A percentile compares a stretch with the other conserved stretches of the same genome.
Evolutionary conservation across 2,888 invertebrate genomes (phyloP).

Genomic region (Shargacucullia verbasci): DNA sequence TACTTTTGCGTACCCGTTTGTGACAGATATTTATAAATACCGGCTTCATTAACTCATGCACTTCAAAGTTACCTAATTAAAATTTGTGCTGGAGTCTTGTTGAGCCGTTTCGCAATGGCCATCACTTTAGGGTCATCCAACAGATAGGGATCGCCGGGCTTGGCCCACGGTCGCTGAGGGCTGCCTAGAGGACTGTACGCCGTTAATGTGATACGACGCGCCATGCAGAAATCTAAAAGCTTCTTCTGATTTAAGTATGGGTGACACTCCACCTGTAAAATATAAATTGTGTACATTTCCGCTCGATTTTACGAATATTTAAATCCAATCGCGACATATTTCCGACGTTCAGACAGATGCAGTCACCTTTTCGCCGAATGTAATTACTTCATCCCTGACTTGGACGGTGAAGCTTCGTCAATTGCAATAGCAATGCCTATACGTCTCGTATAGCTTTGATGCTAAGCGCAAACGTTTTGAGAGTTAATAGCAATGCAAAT

Average conservation of each 20-base stretch:
- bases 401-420: too few species aligned
- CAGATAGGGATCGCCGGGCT: slow-evolving; percentile 87
- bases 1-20: too few species aligned
- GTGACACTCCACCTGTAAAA: slow-evolving; percentile 88
- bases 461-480: too few species aligned
- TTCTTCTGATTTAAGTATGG: slow-evolving; percentile 89
- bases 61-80: slow-evolving; percentile 82
- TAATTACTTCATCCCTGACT: too few species aligned
- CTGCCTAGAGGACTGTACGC: slow-evolving; percentile 93
- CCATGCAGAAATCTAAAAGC: slow-evolving; percentile 90
- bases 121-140: slow-evolving; percentile 89
- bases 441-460: too few species aligned
- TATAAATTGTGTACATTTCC: too few species aligned
- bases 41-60: not conserved
- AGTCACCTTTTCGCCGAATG: too few species aligned
- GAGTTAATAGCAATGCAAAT: too few species aligned
- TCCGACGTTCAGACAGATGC: too few species aligned
- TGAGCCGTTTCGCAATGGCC: slow-evolving; percentile 89
- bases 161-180: slow-evolving; percentile 91
- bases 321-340: not conserved
- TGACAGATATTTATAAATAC: too few species aligned
- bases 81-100: slow-evolving; percentile 91
- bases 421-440: too few species aligned
- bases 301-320: too few species aligned
- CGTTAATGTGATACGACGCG: slow-evolving; percentile 89